A percentile compares a stretch with the other conserved stretches of the same genome.
Evolutionary conservation across 2,113 vertebrate genomes (phyloP).

Genomic region (Felis chaus): DNA sequence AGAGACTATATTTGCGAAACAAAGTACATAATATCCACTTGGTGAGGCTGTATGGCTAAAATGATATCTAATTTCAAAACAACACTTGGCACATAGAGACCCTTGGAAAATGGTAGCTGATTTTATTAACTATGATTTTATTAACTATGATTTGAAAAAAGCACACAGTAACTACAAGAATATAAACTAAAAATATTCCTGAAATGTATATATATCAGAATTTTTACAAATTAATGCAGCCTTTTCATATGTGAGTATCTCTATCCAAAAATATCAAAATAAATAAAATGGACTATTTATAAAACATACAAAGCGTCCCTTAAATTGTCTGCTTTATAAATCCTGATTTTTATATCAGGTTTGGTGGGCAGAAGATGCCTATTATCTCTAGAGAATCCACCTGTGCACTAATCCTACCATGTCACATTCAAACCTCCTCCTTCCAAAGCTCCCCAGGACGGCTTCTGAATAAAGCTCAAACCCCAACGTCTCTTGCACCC

Average conservation of each 20-base stretch:
- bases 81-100: background rate
- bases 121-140: background rate
- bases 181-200: background rate
- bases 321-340: background rate
- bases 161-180: background rate
- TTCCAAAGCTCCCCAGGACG: background rate
- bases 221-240: background rate
- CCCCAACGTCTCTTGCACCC: background rate
- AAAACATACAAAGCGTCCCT: background rate
- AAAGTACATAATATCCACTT: background rate
- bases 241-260: background rate
- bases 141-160: background rate
- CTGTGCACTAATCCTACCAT: background rate
- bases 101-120: background rate
- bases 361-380: background rate
- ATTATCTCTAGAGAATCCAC: background rate
- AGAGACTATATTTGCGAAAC: background rate
- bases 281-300: conserved; percentile 10
- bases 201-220: background rate
- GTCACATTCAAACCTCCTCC: background rate
- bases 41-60: background rate
- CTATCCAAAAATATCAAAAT: background rate
- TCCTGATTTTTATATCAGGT: background rate
- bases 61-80: background rate
- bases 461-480: background rate